Evolutionary conservation across 1,140 invertebrate genomes (phyloP).

Genomic region (Panagrolaimus sp.): DNA sequence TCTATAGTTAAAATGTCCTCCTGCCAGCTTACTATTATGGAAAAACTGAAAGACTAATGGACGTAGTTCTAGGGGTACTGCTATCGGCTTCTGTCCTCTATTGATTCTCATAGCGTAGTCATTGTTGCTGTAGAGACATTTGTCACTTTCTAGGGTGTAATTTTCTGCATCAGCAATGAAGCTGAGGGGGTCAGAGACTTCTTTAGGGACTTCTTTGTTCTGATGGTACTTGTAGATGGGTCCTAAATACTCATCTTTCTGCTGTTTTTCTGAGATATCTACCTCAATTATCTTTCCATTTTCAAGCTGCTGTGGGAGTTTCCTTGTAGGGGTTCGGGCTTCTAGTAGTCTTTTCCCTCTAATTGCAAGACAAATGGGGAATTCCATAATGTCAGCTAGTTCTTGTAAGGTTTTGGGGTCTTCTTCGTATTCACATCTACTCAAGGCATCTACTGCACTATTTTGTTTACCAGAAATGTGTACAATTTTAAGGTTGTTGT

Average conservation of each 20-base stretch:
- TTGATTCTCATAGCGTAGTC: too few species aligned
- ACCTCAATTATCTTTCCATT: background rate
- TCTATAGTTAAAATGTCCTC: conserved; percentile 15
- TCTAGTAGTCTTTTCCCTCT: background rate
- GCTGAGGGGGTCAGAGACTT: background rate
- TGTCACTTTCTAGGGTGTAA: background rate
- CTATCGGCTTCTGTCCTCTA: background rate
- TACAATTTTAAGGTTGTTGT: conserved; percentile 14
- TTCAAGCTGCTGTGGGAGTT: background rate
- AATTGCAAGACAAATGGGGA: conserved; percentile 15
- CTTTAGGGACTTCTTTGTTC: background rate
- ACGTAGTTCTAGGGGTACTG: background rate
- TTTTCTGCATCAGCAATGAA: background rate
- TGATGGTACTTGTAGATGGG: background rate
- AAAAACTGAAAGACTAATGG: conserved; percentile 21
- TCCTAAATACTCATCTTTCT: background rate
- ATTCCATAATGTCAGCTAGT: conserved; percentile 15
- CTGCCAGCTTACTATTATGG: conserved; percentile 5
- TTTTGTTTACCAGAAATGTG: conserved; percentile 17
- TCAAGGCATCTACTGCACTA: conserved; percentile 14
- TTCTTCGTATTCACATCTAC: background rate
- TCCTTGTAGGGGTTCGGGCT: background rate
- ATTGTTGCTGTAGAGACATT: too few species aligned
- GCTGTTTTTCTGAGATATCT: background rate
- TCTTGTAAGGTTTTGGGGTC: background rate